Percentiles rank a stretch among this genome's conserved stretches.
Evolutionary conservation across 2,888 invertebrate genomes (phyloP).

Genomic region (Scrobipalpa costella): DNA sequence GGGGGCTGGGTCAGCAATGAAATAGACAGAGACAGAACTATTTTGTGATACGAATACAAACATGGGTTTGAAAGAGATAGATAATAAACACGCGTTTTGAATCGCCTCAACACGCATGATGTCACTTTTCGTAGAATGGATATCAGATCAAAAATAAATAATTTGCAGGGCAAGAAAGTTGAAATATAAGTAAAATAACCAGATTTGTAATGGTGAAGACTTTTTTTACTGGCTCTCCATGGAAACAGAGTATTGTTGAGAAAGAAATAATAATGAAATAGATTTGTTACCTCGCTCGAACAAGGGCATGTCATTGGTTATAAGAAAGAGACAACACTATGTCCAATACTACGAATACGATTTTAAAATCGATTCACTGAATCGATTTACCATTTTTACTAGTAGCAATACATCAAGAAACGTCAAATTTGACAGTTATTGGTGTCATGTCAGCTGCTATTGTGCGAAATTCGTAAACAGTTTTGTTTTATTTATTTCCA

Average conservation of each 20-base stretch:
- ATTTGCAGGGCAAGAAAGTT: no score
- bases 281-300: background rate
- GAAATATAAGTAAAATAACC: no score
- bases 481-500: background rate
- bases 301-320: background rate
- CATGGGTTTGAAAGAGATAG: slow-evolving; percentile 50
- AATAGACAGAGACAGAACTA: slow-evolving; percentile 46
- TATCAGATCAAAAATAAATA: no score
- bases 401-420: background rate
- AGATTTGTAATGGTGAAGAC: no score
- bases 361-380: background rate
- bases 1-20: slow-evolving; percentile 31
- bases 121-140: no score
- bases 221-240: no score
- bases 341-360: background rate
- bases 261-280: no score
- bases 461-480: slow-evolving; percentile 17
- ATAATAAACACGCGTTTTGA: slow-evolving; percentile 34
- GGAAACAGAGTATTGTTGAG: no score
- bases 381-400: background rate
- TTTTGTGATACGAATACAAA: slow-evolving; percentile 27
- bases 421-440: background rate
- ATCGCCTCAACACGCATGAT: no score
- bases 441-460: slow-evolving; percentile 23
- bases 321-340: slow-evolving; percentile 1